Base-by-base conservation (phyloP, 92 coral and sea anemone genomes). In the Muricea muricata region DNA sequence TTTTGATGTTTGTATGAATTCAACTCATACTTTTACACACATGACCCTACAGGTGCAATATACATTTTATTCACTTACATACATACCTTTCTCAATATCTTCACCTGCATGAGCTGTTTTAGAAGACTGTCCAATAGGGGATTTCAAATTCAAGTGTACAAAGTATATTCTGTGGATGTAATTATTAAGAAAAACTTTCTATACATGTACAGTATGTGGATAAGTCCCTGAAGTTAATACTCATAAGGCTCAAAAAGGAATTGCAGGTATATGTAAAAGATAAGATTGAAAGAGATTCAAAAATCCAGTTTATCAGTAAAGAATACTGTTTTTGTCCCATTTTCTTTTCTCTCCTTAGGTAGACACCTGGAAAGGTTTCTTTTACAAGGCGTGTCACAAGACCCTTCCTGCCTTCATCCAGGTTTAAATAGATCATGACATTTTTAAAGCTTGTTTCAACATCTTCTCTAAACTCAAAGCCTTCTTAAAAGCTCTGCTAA, bases 341-440 rank as follows among this genome's bases (percentile, higher is more conserved):
- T 26, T 84, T 84, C 41, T 21, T 34, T 46, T 79, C 88, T 68
- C 84, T 60, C 42, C 35, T 75, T 1, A 37, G 70, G 28, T 25
- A 6, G 13, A 88, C 88, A 47, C 81, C 87, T 14, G 87, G 87
- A 34, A 88, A 88, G 17, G 73, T 10, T 3, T 54, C 58, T 55
- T 77, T 88, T 17, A 88, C 68, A 39, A 69, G 77, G 46, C 85
- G 85, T 13, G 91, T 52, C 7, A 88, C 71, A 65, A 88, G 78
- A 34, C 25, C 66, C 23, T 76, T 40, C 14, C 80, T 82, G 31
- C 83, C 81, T 21, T 47, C 52, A 7, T 35, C 72, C 15, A 84
- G 21, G 9, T 68, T 71, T 29, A 65, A n/a, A 83, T 63, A 82
- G 14, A 79, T 41, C 35, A 81, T 29, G 9, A 88, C 84, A 41